A percentile compares a stretch with the other conserved stretches of the same genome.
phyloP scores from a whole-genome alignment of 2,888 invertebrate genomes.

The Acheta domesticus region DNA sequence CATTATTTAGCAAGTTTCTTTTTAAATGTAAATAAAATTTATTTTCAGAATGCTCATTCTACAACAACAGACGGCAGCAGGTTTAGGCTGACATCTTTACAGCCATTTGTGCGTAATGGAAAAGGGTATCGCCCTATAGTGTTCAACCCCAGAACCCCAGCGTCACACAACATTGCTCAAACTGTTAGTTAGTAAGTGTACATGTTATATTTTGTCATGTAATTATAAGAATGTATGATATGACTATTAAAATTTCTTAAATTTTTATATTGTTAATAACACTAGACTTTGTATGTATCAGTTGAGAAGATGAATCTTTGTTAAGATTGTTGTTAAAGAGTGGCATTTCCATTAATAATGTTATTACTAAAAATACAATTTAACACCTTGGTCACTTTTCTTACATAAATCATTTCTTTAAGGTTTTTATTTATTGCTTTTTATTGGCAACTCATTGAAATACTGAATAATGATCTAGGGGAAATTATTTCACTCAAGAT shows the following conservation, averaged over 20 bases:
- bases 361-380: no score
- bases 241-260: neutral
- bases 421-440: neutral
- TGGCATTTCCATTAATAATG: no score
- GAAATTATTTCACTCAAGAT: no score
- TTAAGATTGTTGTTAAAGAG: neutral
- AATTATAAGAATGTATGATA: slow-evolving; percentile 8
- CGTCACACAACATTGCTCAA: slow-evolving; percentile 35
- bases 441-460: neutral
- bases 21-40: neutral
- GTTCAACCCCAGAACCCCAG: slow-evolving; percentile 45
- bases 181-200: slow-evolving; percentile 31
- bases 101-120: slow-evolving; percentile 46
- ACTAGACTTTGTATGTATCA: neutral
- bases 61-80: neutral
- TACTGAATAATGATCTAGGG: no score
- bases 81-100: slow-evolving; percentile 36
- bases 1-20: neutral
- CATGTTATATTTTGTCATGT: slow-evolving; percentile 5
- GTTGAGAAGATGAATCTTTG: neutral
- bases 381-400: no score
- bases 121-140: slow-evolving; percentile 50
- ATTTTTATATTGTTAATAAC: neutral
- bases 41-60: slow-evolving; percentile 34
- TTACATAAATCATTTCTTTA: neutral